These are phyloP conservation scores for Peromyscus maniculatus DNA, from an alignment of 2,113 vertebrate genomes.

Conservation along the genomic window DNA sequence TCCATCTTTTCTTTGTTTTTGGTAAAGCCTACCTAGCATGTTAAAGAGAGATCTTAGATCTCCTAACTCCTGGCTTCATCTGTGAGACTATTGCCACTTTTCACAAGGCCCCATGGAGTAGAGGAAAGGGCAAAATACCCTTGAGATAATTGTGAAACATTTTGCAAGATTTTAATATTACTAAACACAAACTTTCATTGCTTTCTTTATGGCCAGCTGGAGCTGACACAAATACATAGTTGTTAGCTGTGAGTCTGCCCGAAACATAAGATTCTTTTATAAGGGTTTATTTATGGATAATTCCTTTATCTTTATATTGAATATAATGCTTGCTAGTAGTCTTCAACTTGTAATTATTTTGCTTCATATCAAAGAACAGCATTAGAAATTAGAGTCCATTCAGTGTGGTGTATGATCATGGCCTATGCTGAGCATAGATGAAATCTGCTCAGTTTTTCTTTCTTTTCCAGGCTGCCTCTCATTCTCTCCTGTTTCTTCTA, in stretches of 20 bases:
- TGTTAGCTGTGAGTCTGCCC: conserved; percentile 53
- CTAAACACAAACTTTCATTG: conserved; percentile 66
- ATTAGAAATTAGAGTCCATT: conserved; percentile 83
- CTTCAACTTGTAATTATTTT: conserved; percentile 79
- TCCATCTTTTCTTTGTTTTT: background rate
- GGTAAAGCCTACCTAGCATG: background rate
- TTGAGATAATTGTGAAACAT: conserved; percentile 69
- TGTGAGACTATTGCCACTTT: conserved; percentile 43
- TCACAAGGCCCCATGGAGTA: background rate
- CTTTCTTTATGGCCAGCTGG: conserved; percentile 75
- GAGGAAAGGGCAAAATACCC: conserved; percentile 26
- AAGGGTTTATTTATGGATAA: conserved; percentile 79
- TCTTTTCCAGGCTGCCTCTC: background rate
- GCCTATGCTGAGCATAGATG: conserved; percentile 63
- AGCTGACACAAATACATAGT: conserved; percentile 76
- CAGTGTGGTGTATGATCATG: conserved; percentile 70
- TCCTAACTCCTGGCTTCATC: background rate
- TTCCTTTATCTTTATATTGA: conserved; percentile 82
- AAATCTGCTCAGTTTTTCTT: conserved; percentile 73
- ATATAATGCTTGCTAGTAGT: conserved; percentile 60
- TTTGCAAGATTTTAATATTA: conserved; percentile 78
- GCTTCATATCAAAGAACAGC: conserved; percentile 79
- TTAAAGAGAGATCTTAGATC: background rate
- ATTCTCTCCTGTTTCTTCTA: background rate
- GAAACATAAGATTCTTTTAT: conserved; percentile 63